These are phyloP conservation scores for Vimba vimba DNA, from an alignment of 2,113 vertebrate genomes.

Conservation along the genomic window DNA sequence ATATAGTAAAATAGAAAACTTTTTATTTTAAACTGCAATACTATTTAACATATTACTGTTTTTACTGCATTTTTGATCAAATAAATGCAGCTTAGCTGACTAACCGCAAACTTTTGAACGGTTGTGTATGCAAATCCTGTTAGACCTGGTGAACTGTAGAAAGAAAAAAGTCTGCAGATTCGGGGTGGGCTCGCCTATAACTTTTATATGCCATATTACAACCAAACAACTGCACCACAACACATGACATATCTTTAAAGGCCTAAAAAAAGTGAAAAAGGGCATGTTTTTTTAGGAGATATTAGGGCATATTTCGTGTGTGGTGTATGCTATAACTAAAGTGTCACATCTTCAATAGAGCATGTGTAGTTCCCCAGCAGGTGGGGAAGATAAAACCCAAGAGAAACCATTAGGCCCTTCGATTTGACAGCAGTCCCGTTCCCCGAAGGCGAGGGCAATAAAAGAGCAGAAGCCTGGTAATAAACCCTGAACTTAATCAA, in stretches of 20 bases:
- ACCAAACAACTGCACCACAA: not conserved
- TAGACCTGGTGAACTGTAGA: not conserved
- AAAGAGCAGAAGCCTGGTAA: conserved; percentile 18
- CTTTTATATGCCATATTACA: not conserved
- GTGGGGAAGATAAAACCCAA: conserved; percentile 44
- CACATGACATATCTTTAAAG: not conserved
- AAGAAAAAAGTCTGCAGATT: not conserved
- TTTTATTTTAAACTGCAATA: not conserved
- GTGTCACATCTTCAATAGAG: conserved; percentile 27
- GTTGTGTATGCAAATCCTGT: not conserved
- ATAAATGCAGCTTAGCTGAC: not conserved
- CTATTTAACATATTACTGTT: not conserved
- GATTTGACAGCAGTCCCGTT: conserved; percentile 30
- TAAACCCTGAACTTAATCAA: conserved; percentile 48
- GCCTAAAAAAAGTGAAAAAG: not conserved
- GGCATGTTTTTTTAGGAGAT: not conserved
- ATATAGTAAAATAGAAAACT: not conserved
- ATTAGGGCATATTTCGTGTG: not conserved
- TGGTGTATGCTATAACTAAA: not conserved
- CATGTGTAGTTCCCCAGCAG: not conserved
- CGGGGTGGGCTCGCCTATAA: not conserved
- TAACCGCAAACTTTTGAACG: not conserved
- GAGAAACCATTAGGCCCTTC: conserved; percentile 20
- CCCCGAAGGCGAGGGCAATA: conserved; percentile 10
- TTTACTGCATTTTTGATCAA: not conserved